phyloP scores from a whole-genome alignment of 2,888 invertebrate species.

The Zele albiditarsus region DNA sequence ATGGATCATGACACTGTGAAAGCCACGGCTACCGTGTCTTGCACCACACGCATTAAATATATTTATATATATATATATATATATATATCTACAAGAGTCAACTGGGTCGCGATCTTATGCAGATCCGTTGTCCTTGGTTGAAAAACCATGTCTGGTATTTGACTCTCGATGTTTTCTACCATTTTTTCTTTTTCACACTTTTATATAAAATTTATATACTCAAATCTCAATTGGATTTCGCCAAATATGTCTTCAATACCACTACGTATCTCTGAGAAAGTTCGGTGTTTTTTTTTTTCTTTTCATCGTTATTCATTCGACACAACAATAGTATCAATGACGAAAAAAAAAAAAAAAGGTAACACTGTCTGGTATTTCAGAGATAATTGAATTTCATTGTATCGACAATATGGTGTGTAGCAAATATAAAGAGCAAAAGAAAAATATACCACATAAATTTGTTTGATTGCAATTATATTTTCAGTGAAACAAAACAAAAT shows the following conservation, averaged over 20 bases:
- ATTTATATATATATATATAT: not conserved
- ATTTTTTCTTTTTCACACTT: slow-evolving; percentile 31
- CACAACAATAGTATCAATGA: not conserved
- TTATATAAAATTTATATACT: slow-evolving; percentile 24
- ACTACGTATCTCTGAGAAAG: slow-evolving; percentile 11
- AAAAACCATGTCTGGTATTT: slow-evolving; percentile 14
- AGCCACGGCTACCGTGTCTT: slow-evolving; percentile 49
- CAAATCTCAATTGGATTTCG: slow-evolving; percentile 28
- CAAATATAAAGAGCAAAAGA: not conserved
- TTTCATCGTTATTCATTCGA: slow-evolving; percentile 34
- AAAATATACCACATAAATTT: not conserved
- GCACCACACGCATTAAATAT: slow-evolving; percentile 42
- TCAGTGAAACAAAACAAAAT: not conserved
- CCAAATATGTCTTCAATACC: slow-evolving; percentile 1
- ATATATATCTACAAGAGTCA: slow-evolving; percentile 23
- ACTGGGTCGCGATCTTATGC: slow-evolving; percentile 46
- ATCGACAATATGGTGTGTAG: not conserved
- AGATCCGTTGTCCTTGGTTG: slow-evolving; percentile 40
- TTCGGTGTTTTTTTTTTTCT: slow-evolving; percentile 33
- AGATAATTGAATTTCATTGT: not conserved
- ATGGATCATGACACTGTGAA: slow-evolving; percentile 58
- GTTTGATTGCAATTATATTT: not conserved
- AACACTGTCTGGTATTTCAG: not conserved
- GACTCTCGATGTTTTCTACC: slow-evolving; percentile 36
- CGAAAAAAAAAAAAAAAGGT: not conserved